phyloP scores from a whole-genome alignment of 1,140 invertebrate genomes.

The Dreissena rostriformis region DNA sequence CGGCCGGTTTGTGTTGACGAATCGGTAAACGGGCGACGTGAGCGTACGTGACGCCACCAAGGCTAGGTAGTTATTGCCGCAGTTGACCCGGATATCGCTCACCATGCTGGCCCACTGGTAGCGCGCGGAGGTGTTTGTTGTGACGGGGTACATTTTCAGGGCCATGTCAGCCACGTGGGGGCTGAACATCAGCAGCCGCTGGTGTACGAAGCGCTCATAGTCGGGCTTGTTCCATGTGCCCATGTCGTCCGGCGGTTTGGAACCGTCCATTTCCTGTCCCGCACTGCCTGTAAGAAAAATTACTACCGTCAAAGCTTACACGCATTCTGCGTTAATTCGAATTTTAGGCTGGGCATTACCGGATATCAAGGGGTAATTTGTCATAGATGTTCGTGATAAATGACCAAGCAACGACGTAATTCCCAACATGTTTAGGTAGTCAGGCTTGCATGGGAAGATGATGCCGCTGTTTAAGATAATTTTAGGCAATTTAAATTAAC shows the following conservation, averaged over 20 bases:
- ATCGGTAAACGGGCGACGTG: conserved; percentile 40
- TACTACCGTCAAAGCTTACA: no score
- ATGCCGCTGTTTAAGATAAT: no score
- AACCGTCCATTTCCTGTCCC: conserved; percentile 29
- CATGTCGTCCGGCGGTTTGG: conserved; percentile 16
- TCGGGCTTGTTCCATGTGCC: conserved; percentile 27
- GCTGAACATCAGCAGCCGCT: conserved; percentile 29
- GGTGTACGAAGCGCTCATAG: conserved; percentile 34
- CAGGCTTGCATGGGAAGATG: no score
- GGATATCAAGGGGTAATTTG: no score
- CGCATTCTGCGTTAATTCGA: no score
- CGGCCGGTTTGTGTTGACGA: conserved; percentile 32
- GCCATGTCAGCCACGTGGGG: conserved; percentile 21
- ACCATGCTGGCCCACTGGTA: conserved; percentile 43
- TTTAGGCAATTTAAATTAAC: no score
- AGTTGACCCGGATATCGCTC: conserved; percentile 39
- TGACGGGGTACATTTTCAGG: conserved; percentile 40
- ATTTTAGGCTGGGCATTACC: no score
- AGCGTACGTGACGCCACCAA: conserved; percentile 5
- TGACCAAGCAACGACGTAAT: no score
- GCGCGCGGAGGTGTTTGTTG: not conserved
- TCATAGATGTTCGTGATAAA: no score
- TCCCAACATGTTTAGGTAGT: no score
- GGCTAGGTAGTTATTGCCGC: conserved; percentile 32
- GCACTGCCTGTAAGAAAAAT: conserved; percentile 14